These are phyloP conservation scores for Ahaetulla prasina DNA, from an alignment of 2,113 vertebrate species.

Conservation along the genomic window DNA sequence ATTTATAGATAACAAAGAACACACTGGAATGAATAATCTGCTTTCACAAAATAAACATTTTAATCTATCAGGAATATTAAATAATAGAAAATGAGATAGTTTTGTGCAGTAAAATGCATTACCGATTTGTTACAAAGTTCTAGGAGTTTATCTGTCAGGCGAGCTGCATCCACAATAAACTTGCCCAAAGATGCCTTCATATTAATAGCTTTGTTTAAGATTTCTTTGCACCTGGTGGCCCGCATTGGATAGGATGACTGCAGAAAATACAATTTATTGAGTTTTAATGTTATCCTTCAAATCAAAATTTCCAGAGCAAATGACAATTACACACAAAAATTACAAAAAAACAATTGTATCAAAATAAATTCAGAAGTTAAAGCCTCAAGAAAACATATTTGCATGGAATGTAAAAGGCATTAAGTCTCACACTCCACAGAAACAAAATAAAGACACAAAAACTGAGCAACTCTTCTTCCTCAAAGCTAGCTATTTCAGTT, in stretches of 20 bases:
- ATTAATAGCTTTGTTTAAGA: constrained; percentile 85
- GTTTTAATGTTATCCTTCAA: neutral
- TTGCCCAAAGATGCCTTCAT: constrained; percentile 88
- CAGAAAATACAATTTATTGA: constrained; percentile 23
- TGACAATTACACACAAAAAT: neutral
- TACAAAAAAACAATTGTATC: neutral
- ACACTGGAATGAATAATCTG: neutral
- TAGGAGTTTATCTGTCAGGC: constrained; percentile 90
- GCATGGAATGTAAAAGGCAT: neutral
- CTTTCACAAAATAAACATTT: neutral
- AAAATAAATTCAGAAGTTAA: neutral
- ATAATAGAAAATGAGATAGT: neutral
- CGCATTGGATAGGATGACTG: constrained; percentile 93
- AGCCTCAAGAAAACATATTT: neutral
- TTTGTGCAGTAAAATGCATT: constrained; percentile 21
- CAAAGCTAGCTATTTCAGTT: neutral
- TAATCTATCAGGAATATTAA: neutral
- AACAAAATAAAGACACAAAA: neutral
- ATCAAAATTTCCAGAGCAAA: neutral
- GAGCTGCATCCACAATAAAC: constrained; percentile 90
- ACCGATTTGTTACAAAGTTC: constrained; percentile 96
- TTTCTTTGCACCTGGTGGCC: constrained; percentile 94
- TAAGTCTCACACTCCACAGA: neutral
- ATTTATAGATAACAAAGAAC: neutral
- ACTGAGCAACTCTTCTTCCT: neutral